These are phyloP conservation scores for Pimephales promelas DNA, from an alignment of 2,113 vertebrate genomes.

Conservation along the genomic window DNA sequence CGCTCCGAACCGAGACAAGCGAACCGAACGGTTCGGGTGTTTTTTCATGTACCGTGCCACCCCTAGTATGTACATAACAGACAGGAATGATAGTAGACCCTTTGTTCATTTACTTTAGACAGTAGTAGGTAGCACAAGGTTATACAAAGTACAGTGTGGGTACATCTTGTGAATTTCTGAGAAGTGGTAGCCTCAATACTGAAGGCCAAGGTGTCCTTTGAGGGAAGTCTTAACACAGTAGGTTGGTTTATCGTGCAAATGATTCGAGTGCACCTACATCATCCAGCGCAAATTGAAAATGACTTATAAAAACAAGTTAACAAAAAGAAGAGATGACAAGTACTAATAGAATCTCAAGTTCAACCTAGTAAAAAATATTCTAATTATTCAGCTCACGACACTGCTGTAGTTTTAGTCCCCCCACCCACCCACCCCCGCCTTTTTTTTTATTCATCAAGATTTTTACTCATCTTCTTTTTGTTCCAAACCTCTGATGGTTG, in stretches of 20 bases:
- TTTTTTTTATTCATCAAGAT: too few species aligned
- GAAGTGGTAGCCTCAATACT: neutral
- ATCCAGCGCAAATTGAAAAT: neutral
- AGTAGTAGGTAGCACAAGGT: neutral
- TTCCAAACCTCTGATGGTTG: neutral
- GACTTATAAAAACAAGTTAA: neutral
- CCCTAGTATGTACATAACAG: neutral
- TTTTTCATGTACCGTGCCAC: too few species aligned
- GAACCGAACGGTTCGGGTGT: too few species aligned
- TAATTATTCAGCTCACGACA: neutral
- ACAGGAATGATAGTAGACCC: neutral
- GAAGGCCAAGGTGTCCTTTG: constrained; percentile 26
- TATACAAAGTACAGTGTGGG: neutral
- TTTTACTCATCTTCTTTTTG: neutral
- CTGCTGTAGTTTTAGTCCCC: neutral
- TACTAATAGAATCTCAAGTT: neutral
- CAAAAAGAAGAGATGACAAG: neutral
- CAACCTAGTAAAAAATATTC: neutral
- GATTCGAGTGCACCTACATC: neutral
- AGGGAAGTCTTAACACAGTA: neutral
- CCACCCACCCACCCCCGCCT: too few species aligned
- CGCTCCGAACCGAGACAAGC: too few species aligned
- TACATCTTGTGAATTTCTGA: constrained; percentile 1
- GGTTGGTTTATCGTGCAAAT: neutral
- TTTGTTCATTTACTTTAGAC: neutral